Percentiles rank a stretch among this genome's conserved stretches.
Evolutionary conservation across 2,797 vertebrate genomes (phyloP).

Genomic region (Cyclura pinguis): DNA sequence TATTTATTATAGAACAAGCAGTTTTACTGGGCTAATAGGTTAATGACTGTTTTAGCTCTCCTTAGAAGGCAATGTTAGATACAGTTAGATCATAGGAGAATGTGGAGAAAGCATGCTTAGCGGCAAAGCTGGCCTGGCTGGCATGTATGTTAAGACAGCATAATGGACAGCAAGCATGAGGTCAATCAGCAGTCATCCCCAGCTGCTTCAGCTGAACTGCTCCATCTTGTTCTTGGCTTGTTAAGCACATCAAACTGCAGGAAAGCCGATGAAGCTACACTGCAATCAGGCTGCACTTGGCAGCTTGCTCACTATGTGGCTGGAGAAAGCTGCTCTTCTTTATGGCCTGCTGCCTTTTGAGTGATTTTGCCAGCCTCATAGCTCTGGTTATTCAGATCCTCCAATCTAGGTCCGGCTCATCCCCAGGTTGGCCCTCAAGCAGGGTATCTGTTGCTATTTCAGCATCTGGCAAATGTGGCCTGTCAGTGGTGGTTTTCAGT

Average conservation of each 20-base stretch:
- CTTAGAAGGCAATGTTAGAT: slow-evolving; percentile 61
- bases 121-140: slow-evolving; percentile 48
- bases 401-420: neutral
- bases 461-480: neutral
- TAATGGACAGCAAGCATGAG: neutral
- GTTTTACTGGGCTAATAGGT: neutral
- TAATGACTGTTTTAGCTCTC: slow-evolving; percentile 53
- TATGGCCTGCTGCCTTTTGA: slow-evolving; percentile 55
- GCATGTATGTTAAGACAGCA: slow-evolving; percentile 35
- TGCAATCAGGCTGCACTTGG: slow-evolving; percentile 33
- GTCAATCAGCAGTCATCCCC: slow-evolving; percentile 54
- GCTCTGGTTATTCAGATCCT: neutral
- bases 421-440: neutral
- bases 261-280: slow-evolving; percentile 47
- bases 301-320: slow-evolving; percentile 36
- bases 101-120: slow-evolving; percentile 64
- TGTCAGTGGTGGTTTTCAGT: neutral
- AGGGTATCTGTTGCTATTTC: neutral
- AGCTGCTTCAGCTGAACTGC: slow-evolving; percentile 2
- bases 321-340: slow-evolving; percentile 54
- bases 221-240: slow-evolving; percentile 55
- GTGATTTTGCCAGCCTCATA: slow-evolving; percentile 58
- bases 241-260: slow-evolving; percentile 48
- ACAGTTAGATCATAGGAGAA: slow-evolving; percentile 61
- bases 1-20: slow-evolving; percentile 56